Conservation (phyloP, 2,888 invertebrate species). For the Imbricaverruca yamaguchii region DNA sequence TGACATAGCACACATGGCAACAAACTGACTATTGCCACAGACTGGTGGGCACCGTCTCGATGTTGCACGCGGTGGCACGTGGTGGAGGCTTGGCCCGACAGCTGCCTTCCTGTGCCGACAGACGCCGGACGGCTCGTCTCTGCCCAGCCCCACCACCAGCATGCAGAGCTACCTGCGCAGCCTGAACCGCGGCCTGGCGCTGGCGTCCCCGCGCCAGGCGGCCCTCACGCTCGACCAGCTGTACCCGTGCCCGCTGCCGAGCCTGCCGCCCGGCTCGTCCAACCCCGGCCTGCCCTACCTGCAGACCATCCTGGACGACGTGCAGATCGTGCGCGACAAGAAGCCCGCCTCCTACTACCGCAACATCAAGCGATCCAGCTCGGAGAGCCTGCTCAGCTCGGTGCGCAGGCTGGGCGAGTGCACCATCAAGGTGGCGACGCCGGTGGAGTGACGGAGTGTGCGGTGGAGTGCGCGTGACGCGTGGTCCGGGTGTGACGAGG, state of each 20-base stretch:
- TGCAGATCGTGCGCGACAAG: conserved; percentile 14
- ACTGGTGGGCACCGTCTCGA: too few species aligned
- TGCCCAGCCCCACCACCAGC: conserved; percentile 1
- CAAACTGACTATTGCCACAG: too few species aligned
- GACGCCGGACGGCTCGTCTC: neutral
- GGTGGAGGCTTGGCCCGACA: neutral
- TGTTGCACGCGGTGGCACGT: too few species aligned
- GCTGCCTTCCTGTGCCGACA: neutral
- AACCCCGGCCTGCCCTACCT: conserved; percentile 19
- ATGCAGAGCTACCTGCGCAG: conserved; percentile 4
- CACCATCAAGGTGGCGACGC: neutral
- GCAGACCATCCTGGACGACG: conserved; percentile 20
- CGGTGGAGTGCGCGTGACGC: too few species aligned
- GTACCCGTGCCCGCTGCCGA: neutral
- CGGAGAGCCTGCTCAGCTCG: neutral
- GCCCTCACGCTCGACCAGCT: neutral
- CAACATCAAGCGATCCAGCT: neutral
- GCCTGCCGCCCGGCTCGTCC: neutral
- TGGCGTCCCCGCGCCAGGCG: neutral
- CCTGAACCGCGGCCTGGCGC: neutral
- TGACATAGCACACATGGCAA: too few species aligned
- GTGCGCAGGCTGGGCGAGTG: neutral
- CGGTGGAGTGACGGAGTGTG: neutral
- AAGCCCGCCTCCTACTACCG: conserved; percentile 6
- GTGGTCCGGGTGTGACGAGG: too few species aligned